These are phyloP conservation scores for Agrotis segetum DNA, from an alignment of 2,888 invertebrate genomes.

Conservation along the genomic window DNA sequence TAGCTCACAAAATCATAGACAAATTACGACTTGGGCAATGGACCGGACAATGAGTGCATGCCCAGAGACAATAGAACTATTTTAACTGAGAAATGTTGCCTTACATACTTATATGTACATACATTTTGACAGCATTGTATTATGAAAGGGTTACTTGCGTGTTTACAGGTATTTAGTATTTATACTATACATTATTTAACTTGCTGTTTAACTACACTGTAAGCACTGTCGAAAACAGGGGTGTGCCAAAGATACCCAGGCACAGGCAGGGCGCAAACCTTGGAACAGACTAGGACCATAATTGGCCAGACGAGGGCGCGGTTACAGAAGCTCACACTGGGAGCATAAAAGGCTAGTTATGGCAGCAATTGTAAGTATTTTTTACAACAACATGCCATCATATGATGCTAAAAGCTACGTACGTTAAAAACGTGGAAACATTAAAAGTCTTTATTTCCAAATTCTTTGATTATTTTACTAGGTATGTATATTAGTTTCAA, in stretches of 20 bases:
- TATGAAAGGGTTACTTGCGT: constrained; percentile 35
- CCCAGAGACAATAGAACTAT: constrained; percentile 52
- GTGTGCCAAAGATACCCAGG: no score
- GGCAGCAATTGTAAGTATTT: not conserved
- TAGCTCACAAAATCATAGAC: constrained; percentile 35
- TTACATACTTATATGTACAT: constrained; percentile 14
- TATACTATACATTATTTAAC: not conserved
- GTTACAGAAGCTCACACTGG: no score
- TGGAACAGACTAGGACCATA: no score
- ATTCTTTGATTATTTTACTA: no score
- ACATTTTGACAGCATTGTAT: constrained; percentile 47
- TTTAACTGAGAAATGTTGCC: constrained; percentile 39
- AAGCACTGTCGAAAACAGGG: no score
- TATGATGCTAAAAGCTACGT: not conserved
- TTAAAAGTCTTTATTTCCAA: not conserved
- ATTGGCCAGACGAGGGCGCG: no score
- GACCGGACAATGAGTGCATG: constrained; percentile 55
- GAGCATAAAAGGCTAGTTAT: no score
- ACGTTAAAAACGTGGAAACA: not conserved
- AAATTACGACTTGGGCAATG: constrained; percentile 51
- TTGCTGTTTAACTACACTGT: not conserved
- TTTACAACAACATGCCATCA: constrained; percentile 21
- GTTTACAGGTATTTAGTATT: constrained; percentile 11
- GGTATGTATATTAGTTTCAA: no score
- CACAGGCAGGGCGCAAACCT: no score